Evolutionary conservation across 2,888 invertebrate species (phyloP), one percentile per base, ranked within the genome.

Genomic region (Hyalella azteca): DNA sequence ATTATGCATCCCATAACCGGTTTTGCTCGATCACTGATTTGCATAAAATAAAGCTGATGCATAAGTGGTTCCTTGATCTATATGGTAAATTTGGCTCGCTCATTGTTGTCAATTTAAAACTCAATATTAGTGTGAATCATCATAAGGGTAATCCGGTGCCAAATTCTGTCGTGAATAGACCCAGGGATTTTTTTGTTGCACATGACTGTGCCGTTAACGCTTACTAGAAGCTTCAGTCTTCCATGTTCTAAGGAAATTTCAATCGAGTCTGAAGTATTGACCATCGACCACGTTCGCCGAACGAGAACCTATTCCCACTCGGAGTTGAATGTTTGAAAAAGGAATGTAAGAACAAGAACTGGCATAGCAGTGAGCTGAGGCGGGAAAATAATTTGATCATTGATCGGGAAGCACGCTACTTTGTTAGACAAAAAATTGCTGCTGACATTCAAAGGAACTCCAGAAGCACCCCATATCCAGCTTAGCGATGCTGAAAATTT

Each of bases 21-120:
- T 36, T 19, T 66, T 19, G 22, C 13, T 5, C 19, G 29, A 2
- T 36, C 32, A 19, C 66, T 29, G 29, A 66, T 15, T n/a, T 36
- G 13, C 66, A 66, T 66, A 36, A 36, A 66, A 22, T 66, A 66
- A 32, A 66, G 66, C 19, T 36, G 36, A 39, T 66, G 66, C 66
- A 66, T 9, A 36, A 66, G 7, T 9, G 36, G 32, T 29, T 36
- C 36, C 26, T 36, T 66, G 1, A 66, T 7, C 36, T 22, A 39
- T 11, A 66, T 0, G 1, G 66, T 36, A 66, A 66, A 66, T 36
- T 66, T n/a, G 26, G 1, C n/a, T 7, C 66, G 66, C 36, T 7
- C 32, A 32, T 36, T 66, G 0, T 22, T 19, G 19, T 66, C 66
- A 22, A 66, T 36, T 1, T 19, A 36, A 39, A 66, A 36, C n/a